Percentiles rank a stretch among this genome's conserved stretches.
Conservation (phyloP, 2,113 vertebrate species). For the Salvelinus sp. region DNA sequence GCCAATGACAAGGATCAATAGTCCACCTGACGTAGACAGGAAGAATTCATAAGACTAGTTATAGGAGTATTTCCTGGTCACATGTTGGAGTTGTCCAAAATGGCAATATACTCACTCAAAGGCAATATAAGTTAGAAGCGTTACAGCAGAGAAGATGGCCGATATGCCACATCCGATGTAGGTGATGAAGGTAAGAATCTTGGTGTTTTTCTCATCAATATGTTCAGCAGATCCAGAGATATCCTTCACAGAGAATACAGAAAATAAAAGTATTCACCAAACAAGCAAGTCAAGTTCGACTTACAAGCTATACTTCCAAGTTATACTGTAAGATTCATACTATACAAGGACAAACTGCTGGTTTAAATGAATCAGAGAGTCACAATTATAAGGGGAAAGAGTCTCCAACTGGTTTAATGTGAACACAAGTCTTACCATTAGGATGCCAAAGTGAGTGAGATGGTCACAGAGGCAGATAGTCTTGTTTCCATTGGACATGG, state of each 20-base stretch:
- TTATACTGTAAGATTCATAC: too few relatives aligned
- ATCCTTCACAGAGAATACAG: conserved; percentile 72
- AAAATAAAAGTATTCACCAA: not conserved
- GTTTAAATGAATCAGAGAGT: not conserved
- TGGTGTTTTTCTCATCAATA: conserved; percentile 77
- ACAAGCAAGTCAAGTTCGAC: too few relatives aligned
- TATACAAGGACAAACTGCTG: not conserved
- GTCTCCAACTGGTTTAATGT: too few relatives aligned
- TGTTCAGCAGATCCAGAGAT: conserved; percentile 72
- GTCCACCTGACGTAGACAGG: too few relatives aligned
- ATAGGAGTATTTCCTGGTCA: too few relatives aligned
- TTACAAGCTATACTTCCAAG: too few relatives aligned
- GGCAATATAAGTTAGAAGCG: conserved; percentile 91
- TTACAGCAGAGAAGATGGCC: conserved; percentile 91
- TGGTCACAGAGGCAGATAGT: conserved; percentile 90
- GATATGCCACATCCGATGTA: conserved; percentile 95
- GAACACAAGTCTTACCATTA: conserved; percentile 81
- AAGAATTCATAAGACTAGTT: too few relatives aligned
- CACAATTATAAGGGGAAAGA: too few relatives aligned
- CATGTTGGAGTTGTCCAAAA: not conserved
- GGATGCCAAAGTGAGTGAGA: conserved; percentile 92
- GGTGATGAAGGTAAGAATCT: conserved; percentile 88
- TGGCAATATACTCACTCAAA: conserved; percentile 86
- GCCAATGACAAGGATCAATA: too few relatives aligned
- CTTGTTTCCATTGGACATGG: conserved; percentile 72